phyloP scores from a whole-genome alignment of 37 sponge, comb jelly and placozoan species.

The Cladorhizidae sp. region DNA sequence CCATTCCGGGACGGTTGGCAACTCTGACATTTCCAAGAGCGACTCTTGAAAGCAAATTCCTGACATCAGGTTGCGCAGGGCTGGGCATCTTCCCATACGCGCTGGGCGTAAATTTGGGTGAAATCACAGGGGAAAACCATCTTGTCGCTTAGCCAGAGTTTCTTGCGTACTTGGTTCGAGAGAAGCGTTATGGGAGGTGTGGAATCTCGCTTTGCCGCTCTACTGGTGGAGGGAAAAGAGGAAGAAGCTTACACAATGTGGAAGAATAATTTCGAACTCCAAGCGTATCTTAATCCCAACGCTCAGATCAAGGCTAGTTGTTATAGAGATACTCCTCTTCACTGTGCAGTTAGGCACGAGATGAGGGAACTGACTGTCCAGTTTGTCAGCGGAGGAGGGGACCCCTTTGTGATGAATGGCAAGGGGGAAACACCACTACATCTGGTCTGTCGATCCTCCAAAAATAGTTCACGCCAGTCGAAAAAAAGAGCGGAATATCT shows the following conservation, averaged over 20 bases:
- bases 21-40: too few species aligned
- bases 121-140: too few species aligned
- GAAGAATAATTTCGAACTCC: slow-evolving; percentile 37
- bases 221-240: slow-evolving; percentile 31
- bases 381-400: slow-evolving; percentile 47
- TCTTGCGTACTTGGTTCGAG: too few species aligned
- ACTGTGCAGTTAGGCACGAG: slow-evolving; percentile 48
- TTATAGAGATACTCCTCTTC: slow-evolving; percentile 59
- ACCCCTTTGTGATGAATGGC: slow-evolving; percentile 60
- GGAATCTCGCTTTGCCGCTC: slow-evolving; percentile 39
- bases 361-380: slow-evolving; percentile 36
- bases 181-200: slow-evolving; percentile 63
- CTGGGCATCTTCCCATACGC: too few species aligned
- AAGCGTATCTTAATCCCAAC: slow-evolving; percentile 47
- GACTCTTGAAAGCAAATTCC: too few species aligned
- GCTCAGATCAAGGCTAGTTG: slow-evolving; percentile 30
- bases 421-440: slow-evolving; percentile 73
- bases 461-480: slow-evolving; percentile 28
- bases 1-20: too few species aligned
- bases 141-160: too few species aligned
- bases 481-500: slow-evolving; percentile 49
- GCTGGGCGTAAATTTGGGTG: too few species aligned
- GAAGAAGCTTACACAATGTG: slow-evolving; percentile 51
- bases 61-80: too few species aligned
- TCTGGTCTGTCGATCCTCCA: slow-evolving; percentile 54